Evolutionary conservation across 2,797 vertebrate species (phyloP).

Genomic region (Hipposideros larvatus): DNA sequence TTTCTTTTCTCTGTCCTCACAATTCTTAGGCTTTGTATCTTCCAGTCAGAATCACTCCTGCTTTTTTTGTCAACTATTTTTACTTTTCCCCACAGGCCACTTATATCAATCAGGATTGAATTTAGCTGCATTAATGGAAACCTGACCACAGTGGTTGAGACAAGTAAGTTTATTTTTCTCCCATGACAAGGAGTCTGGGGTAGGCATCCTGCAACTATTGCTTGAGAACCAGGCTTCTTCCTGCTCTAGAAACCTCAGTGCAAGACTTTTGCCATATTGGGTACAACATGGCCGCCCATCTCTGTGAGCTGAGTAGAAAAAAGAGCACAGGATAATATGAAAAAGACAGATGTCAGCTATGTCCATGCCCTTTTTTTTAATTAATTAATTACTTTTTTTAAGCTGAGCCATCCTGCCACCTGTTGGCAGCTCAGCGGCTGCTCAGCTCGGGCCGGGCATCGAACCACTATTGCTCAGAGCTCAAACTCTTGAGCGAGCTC

Average conservation of each 20-base stretch:
- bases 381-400: no score
- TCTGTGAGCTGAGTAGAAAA: background rate
- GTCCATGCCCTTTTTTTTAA: background rate
- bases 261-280: background rate
- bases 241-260: background rate
- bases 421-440: no score
- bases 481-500: no score
- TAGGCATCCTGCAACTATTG: background rate
- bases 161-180: background rate
- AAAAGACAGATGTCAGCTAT: background rate
- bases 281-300: background rate
- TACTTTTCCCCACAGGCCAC: background rate
- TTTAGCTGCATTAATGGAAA: background rate
- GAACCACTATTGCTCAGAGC: no score
- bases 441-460: no score
- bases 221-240: background rate
- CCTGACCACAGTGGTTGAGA: background rate
- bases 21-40: background rate
- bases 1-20: background rate
- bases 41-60: background rate
- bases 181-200: background rate
- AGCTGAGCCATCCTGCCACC: no score
- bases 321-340: background rate
- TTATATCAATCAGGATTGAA: background rate
- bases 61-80: background rate